phyloP scores from a whole-genome alignment of 2,113 vertebrate species.

The Ameiurus melas region DNA sequence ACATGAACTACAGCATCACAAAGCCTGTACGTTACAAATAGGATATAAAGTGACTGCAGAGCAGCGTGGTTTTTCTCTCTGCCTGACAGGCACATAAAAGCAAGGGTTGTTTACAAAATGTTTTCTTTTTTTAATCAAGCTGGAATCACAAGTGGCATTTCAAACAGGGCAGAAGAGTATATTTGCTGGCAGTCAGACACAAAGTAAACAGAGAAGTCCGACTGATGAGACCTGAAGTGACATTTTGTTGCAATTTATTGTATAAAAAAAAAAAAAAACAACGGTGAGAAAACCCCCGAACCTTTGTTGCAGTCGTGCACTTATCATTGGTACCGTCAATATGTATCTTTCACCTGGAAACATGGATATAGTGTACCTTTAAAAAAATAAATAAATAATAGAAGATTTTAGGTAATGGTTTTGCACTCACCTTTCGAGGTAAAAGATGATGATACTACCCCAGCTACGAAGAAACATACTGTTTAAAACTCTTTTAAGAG shows the following conservation, averaged over 20 bases:
- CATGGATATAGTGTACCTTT: neutral
- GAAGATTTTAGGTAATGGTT: neutral
- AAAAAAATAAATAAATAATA: neutral
- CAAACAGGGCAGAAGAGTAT: neutral
- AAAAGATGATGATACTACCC: neutral
- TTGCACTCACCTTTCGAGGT: neutral
- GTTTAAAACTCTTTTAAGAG: neutral
- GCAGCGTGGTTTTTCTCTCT: neutral
- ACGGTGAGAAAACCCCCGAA: too few relatives aligned
- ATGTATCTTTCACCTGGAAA: neutral
- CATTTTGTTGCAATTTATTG: neutral
- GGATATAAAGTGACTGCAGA: constrained; percentile 10
- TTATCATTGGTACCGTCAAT: neutral
- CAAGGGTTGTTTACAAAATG: neutral
- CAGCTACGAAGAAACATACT: neutral
- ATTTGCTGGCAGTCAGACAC: neutral
- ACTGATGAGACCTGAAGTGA: neutral
- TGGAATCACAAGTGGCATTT: neutral
- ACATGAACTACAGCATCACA: constrained; percentile 56
- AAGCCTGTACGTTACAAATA: constrained; percentile 26
- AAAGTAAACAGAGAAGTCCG: neutral
- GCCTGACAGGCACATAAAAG: neutral
- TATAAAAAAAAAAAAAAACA: neutral
- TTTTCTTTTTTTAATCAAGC: neutral
- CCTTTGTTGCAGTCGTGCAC: too few relatives aligned